Evolutionary conservation across 2,888 invertebrate genomes (phyloP).

Genomic region (Diaprepes abbreviatus): DNA sequence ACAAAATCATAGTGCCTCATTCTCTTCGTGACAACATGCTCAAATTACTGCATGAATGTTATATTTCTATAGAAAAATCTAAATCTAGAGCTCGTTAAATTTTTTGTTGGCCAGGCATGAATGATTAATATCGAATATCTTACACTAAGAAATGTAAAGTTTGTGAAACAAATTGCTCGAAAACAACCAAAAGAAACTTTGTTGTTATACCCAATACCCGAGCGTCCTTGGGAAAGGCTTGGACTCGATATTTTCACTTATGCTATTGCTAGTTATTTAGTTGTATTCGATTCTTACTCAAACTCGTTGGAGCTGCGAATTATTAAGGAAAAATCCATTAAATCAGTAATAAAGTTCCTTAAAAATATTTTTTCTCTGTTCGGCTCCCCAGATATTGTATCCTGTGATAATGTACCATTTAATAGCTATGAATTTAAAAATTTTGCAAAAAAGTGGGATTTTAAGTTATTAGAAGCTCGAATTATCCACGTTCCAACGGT

Average conservation of each 20-base stretch:
- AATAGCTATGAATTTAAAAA: neutral
- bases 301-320: no score
- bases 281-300: no score
- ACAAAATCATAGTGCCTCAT: no score
- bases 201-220: neutral
- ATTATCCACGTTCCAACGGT: constrained; percentile 23
- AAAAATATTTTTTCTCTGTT: constrained; percentile 18
- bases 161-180: neutral
- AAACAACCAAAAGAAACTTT: no score
- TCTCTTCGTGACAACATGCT: no score
- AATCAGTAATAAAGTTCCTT: constrained; percentile 5
- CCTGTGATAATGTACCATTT: no score
- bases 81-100: no score
- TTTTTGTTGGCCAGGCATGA: neutral
- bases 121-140: neutral
- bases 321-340: no score
- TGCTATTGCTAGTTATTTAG: no score
- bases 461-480: no score
- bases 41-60: constrained; percentile 18
- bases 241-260: no score
- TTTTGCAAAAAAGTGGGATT: neutral
- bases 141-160: neutral
- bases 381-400: neutral
- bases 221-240: neutral
- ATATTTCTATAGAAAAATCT: no score